Base-by-base conservation (phyloP, 2,888 invertebrate species). In the Erebia epiphron region DNA sequence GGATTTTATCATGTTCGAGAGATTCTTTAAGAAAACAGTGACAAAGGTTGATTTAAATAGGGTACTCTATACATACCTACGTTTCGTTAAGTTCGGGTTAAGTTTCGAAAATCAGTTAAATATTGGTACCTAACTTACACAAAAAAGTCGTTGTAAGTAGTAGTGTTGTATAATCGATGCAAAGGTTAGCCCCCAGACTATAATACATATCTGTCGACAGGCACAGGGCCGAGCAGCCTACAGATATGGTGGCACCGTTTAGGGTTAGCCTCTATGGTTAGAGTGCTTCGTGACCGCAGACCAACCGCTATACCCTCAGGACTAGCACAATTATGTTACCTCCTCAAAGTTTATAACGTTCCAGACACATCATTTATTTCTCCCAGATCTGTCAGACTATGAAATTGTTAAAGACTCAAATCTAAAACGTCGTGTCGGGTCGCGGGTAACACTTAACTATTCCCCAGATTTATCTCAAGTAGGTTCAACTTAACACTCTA, bases 241-340 rank as follows among this genome's bases (percentile, higher is more conserved):
- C 88, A 88, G 88, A 90, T 91, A 91, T 91, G 90, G 91, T 89
- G 87, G 89, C 89, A 87, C 88, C 89, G 88, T 89, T 91, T 89
- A 81, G 86, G 85, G 83, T 83, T 86, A 83, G 85, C 84, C 83
- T 86, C 87, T 91, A 86, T 90, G 90, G 90, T 91, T 89, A 91
- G 88, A 86, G 81, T 82, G 82, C 82, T 81, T 89, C 92, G 91
- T 91, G 92, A 91, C 90, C 88, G 86, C 85, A 82, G 80, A 81
- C 79, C 79, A 79, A 76, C 79, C 86, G 89, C 86, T 86, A 85
- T 86, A 79, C 87, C 88, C 86, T 75, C 83, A 73, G 86, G 87
- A 85, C 84, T 80, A 77, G 73, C 82, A 86, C 90, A 90, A 92
- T 91, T 91, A 91, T 88, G 70, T 68, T 67, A 61, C 64, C 68